A percentile compares a stretch with the other conserved stretches of the same genome.
Conservation (phyloP, 2,888 invertebrate species). For the Eupithecia subfuscata region DNA sequence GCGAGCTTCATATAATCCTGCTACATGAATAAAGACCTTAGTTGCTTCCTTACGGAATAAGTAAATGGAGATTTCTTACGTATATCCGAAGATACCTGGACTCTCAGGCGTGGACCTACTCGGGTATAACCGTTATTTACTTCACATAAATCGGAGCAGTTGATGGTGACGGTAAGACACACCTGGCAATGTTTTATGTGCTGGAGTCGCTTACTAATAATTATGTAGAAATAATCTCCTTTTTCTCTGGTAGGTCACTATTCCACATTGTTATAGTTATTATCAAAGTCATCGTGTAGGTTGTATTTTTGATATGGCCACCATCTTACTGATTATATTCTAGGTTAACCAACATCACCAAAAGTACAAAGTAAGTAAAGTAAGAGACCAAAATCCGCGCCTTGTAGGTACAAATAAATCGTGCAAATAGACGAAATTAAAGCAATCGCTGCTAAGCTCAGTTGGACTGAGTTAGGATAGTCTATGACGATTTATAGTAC, state of each 20-base stretch:
- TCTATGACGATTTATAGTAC: slow-evolving; percentile 77
- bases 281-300: background rate
- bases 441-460: slow-evolving; percentile 10
- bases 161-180: background rate
- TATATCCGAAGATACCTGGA: background rate
- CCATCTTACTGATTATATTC: background rate
- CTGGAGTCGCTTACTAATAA: background rate
- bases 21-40: too few species aligned
- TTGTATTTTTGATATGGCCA: background rate
- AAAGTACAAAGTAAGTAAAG: background rate
- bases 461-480: slow-evolving; percentile 48
- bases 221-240: background rate
- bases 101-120: background rate
- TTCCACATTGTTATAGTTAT: background rate
- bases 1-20: too few species aligned
- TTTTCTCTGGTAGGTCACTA: background rate
- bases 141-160: background rate
- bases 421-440: slow-evolving; percentile 18
- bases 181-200: background rate
- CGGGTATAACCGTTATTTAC: background rate
- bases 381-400: background rate
- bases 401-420: slow-evolving; percentile 38
- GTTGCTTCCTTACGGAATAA: too few species aligned
- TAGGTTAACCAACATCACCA: background rate
- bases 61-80: background rate